Base-by-base conservation (phyloP, 2,113 vertebrate species). In the Muntiacus reevesi region DNA sequence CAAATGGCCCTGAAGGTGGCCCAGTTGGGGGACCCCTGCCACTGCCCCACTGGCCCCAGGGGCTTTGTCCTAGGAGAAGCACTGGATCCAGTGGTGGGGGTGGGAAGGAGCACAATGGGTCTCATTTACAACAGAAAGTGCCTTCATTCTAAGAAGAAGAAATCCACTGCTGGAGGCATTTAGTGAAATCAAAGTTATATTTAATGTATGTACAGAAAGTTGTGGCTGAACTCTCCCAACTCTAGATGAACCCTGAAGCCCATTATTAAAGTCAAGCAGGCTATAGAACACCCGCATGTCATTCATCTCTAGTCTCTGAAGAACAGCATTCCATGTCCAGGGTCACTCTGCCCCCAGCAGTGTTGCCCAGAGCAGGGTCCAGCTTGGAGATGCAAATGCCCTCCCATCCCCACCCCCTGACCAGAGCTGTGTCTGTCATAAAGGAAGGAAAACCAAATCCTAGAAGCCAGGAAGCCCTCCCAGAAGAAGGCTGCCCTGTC, bases 271-370 rank as follows among this genome's bases (percentile, higher is more conserved):
- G 55, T 47, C 47, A 23, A 76, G 15, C 57, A 76, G 25, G 40
- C 7, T 47, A 47, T 15, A 17, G 55, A 19, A 7, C 81, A 36
- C 30, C 25, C 28, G n/a, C 1, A 4, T 15, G 7, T 90, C 30
- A 33, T 79, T 90, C 10, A 47, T 7, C 47, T 57, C 64, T 76
- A 45, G 15, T 43, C 57, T 90, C 67, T 85, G 47, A 90, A 90
- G 47, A 79, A 85, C 27, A 52, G 10, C 59, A 30, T 62, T 62
- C 59, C 6, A 7, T 4, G 5, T 88, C 62, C 90, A 83, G 21
- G 36, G 6, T 30, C 43, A 15, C 27, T 9, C 43, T 0, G 6
- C n/a, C 3, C 28, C 57, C 1, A 0, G 25, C 79, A 36, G 10
- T 50, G 87, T 64, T 33, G 14, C 60, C 60, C 30, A 64, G 30